phyloP scores from a whole-genome alignment of 2,888 invertebrate species.

The Napeogenes inachia region DNA sequence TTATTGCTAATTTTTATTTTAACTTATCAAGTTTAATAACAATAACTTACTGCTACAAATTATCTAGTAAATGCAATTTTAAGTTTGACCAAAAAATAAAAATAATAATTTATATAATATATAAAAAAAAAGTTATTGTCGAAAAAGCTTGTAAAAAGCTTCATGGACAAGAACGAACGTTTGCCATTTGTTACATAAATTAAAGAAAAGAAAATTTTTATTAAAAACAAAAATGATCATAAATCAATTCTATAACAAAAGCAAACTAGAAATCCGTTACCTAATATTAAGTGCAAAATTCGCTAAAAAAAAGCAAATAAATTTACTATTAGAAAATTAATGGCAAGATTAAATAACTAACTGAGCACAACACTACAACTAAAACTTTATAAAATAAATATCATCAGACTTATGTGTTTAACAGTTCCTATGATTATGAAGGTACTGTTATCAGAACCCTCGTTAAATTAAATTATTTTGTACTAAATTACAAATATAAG shows the following conservation, averaged over 20 bases:
- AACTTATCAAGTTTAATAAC: slow-evolving; percentile 7
- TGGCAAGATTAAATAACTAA: background rate
- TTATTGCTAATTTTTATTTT: background rate
- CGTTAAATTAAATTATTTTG: background rate
- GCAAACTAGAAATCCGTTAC: background rate
- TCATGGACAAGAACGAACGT: slow-evolving; percentile 49
- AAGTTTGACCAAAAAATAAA: slow-evolving; percentile 18
- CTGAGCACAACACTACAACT: background rate
- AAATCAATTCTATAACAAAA: background rate
- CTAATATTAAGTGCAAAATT: background rate
- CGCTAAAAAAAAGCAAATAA: background rate
- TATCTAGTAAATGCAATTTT: slow-evolving; percentile 35
- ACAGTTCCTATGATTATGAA: background rate
- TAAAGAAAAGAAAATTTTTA: background rate
- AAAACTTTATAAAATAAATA: background rate
- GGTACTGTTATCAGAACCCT: too few species aligned
- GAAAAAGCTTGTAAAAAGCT: slow-evolving; percentile 47
- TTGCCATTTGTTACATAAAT: slow-evolving; percentile 42
- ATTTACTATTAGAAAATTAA: background rate
- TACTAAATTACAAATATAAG: slow-evolving; percentile 52
- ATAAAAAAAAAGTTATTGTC: slow-evolving; percentile 41
- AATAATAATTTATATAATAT: slow-evolving; percentile 16
- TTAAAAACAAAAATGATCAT: background rate
- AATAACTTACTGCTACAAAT: background rate
- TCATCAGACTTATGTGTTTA: slow-evolving; percentile 4